A percentile compares a stretch with the other conserved stretches of the same genome.
These are phyloP conservation scores for Sapayoa aenigma DNA, from an alignment of 2,113 vertebrate species.

Conservation along the genomic window DNA sequence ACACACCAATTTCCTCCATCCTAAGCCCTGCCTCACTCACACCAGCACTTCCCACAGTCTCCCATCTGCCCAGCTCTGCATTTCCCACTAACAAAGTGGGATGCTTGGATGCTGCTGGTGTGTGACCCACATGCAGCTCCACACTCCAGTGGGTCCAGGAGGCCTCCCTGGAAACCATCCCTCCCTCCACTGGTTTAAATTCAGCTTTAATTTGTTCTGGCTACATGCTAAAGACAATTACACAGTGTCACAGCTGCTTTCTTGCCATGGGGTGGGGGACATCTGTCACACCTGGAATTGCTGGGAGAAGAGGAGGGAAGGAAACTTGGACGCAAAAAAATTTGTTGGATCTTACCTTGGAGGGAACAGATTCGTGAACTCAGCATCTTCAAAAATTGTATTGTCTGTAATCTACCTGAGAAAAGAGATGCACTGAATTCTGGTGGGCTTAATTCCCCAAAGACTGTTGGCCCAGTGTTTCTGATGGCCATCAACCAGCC, in stretches of 20 bases:
- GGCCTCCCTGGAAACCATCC: not conserved
- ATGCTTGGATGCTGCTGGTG: not conserved
- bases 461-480: not conserved
- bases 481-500: not conserved
- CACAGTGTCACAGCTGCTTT: not conserved
- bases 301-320: not conserved
- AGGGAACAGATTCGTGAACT: not conserved
- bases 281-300: not conserved
- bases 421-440: not conserved
- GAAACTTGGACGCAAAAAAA: not conserved
- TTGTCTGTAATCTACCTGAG: not conserved
- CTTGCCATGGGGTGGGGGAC: not conserved
- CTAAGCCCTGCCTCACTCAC: not conserved
- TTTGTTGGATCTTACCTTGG: not conserved
- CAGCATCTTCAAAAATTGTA: not conserved
- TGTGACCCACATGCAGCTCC: not conserved
- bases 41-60: not conserved
- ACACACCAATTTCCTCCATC: not conserved
- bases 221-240: not conserved
- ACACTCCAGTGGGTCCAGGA: not conserved
- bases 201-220: not conserved
- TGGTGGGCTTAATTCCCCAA: not conserved
- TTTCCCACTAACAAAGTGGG: rapidly evolving
- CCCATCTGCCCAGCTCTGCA: not conserved
- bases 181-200: not conserved